phyloP scores from a whole-genome alignment of 1,140 invertebrate genomes.

The Macrosteles quadrilineatus region DNA sequence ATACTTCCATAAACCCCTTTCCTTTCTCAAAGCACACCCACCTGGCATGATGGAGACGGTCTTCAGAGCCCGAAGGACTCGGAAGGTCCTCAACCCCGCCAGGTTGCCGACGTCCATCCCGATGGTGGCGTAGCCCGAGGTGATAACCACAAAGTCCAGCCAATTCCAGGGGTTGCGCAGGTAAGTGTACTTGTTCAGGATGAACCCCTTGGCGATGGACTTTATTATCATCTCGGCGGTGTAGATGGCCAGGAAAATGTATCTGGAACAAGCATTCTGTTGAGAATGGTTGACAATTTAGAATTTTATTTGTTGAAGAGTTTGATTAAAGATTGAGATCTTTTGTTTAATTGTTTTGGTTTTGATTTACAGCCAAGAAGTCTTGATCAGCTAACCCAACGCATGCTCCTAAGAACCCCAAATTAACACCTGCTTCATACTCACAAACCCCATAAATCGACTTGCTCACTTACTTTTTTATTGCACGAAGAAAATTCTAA shows the following conservation, averaged over 20 bases:
- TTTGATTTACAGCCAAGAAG: no score
- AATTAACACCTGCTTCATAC: no score
- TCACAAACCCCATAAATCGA: no score
- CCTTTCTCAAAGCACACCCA: slow-evolving; percentile 60
- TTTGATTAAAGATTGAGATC: no score
- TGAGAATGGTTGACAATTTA: no score
- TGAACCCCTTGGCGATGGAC: slow-evolving; percentile 92
- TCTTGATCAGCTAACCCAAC: no score
- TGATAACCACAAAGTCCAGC: slow-evolving; percentile 94
- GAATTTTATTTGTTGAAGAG: no score
- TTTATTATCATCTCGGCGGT: slow-evolving; percentile 95
- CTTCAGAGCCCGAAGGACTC: slow-evolving; percentile 91
- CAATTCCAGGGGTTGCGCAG: slow-evolving; percentile 96
- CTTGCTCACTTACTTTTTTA: no score
- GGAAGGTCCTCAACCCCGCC: slow-evolving; percentile 88
- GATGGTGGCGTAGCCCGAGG: slow-evolving; percentile 89
- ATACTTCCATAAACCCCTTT: no score
- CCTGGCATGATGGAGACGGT: slow-evolving; percentile 97
- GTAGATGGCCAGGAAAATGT: slow-evolving; percentile 95
- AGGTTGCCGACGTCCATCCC: slow-evolving; percentile 89
- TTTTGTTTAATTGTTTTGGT: no score
- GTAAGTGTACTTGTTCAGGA: slow-evolving; percentile 95
- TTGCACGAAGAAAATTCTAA: no score
- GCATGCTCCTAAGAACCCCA: no score
- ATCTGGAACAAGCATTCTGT: slow-evolving; percentile 77